Evolutionary conservation across 2,113 vertebrate genomes (phyloP).

Genomic region (Origma solitaria): DNA sequence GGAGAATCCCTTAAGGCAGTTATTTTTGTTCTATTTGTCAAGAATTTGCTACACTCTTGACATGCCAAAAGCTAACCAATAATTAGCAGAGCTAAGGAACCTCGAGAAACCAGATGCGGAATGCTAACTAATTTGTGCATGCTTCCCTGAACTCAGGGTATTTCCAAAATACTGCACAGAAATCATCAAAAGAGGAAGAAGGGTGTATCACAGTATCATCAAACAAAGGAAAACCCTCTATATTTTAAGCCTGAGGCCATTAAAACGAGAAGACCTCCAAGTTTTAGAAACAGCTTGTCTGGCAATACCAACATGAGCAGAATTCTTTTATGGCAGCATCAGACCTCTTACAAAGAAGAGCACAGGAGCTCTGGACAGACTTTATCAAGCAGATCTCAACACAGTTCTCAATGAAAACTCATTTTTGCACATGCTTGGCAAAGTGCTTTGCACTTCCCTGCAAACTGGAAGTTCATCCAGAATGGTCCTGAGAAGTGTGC

Average conservation of each 20-base stretch:
- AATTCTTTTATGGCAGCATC: rapidly evolving
- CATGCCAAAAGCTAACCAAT: not conserved
- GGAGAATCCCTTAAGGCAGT: not conserved
- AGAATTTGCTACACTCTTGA: not conserved
- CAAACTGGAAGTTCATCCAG: not conserved
- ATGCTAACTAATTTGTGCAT: not conserved
- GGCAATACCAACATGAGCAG: not conserved
- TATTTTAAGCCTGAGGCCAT: not conserved
- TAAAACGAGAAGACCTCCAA: not conserved
- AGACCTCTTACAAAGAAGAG: not conserved
- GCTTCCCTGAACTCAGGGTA: not conserved
- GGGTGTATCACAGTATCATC: not conserved
- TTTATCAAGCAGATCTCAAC: not conserved
- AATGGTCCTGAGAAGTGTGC: rapidly evolving
- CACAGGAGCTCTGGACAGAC: not conserved
- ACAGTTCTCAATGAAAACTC: not conserved
- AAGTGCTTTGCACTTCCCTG: not conserved
- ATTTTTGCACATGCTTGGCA: rapidly evolving
- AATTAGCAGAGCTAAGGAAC: not conserved
- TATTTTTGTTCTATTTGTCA: not conserved
- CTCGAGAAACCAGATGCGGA: not conserved
- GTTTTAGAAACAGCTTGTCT: not conserved
- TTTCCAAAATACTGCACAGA: slow-evolving; percentile 1
- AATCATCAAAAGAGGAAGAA: slow-evolving; percentile 49
- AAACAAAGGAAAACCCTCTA: not conserved